These are phyloP conservation scores for Spondyliosoma cantharus DNA, from an alignment of 2,797 vertebrate genomes.

Conservation along the genomic window DNA sequence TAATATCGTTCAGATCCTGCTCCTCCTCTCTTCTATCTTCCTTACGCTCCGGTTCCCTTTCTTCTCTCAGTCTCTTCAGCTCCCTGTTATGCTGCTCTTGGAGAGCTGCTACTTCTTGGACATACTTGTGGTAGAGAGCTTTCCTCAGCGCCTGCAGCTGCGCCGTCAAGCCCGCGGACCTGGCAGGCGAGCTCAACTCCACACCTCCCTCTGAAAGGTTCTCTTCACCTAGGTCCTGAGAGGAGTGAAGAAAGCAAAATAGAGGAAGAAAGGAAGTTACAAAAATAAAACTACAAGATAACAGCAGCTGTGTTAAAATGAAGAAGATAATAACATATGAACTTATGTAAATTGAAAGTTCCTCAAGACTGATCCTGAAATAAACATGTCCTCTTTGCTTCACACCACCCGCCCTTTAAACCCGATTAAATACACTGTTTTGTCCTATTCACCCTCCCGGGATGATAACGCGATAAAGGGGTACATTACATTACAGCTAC, in stretches of 20 bases:
- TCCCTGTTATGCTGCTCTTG: conserved; percentile 82
- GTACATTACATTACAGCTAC: conserved; percentile 42
- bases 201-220: conserved; percentile 64
- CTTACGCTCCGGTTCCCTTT: conserved; percentile 41
- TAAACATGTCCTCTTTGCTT: conserved; percentile 27
- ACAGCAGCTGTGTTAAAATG: background rate
- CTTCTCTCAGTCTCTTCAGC: conserved; percentile 66
- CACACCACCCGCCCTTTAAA: conserved; percentile 17
- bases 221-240: conserved; percentile 60
- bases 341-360: conserved; percentile 31
- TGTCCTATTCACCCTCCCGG: conserved; percentile 45
- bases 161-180: conserved; percentile 70
- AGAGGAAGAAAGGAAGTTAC: background rate
- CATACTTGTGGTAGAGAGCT: conserved; percentile 78
- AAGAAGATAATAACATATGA: conserved; percentile 10
- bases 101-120: conserved; percentile 79
- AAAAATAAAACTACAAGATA: background rate
- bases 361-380: conserved; percentile 49
- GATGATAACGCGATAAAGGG: conserved; percentile 49
- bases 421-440: conserved; percentile 64
- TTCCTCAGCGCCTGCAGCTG: conserved; percentile 82
- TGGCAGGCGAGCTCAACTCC: conserved; percentile 35
- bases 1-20: conserved; percentile 49
- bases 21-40: conserved; percentile 39
- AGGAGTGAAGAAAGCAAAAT: conserved; percentile 16